Percentiles rank a stretch among this genome's conserved stretches.
These are phyloP conservation scores for Sarcophaga peregrina DNA, from an alignment of 1,140 invertebrate genomes.

Conservation along the genomic window DNA sequence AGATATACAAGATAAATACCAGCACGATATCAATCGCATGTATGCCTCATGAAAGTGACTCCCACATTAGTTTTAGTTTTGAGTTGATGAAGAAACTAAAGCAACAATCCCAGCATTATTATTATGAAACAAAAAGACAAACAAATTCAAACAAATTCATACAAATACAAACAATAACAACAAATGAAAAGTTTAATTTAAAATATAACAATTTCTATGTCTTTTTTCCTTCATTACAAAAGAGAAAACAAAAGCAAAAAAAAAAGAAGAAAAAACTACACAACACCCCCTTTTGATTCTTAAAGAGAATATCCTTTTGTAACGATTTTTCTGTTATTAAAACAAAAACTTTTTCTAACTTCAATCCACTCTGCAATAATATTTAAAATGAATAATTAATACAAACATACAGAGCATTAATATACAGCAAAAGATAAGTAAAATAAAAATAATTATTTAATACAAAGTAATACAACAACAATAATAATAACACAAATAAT, in stretches of 20 bases:
- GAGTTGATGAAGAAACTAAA: background rate
- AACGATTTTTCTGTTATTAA: no score
- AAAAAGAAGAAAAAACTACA: background rate
- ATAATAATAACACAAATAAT: background rate
- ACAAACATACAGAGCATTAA: no score
- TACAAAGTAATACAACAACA: background rate
- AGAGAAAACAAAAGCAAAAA: background rate
- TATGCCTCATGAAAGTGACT: conserved; percentile 83
- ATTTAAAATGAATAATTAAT: no score
- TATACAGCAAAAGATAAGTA: no score
- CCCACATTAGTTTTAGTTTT: conserved; percentile 31
- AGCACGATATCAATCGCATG: conserved; percentile 90
- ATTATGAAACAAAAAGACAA: background rate
- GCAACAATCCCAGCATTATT: no score
- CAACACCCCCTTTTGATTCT: no score
- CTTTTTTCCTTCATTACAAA: conserved; percentile 1
- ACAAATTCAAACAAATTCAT: background rate
- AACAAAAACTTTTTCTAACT: no score
- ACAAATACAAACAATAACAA: background rate
- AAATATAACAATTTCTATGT: background rate
- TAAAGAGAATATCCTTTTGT: no score
- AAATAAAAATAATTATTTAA: no score
- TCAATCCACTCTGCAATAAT: no score
- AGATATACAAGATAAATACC: conserved; percentile 92
- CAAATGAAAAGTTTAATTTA: background rate